Conservation (phyloP, 2,888 invertebrate species). For the Schizaphis graminum region DNA sequence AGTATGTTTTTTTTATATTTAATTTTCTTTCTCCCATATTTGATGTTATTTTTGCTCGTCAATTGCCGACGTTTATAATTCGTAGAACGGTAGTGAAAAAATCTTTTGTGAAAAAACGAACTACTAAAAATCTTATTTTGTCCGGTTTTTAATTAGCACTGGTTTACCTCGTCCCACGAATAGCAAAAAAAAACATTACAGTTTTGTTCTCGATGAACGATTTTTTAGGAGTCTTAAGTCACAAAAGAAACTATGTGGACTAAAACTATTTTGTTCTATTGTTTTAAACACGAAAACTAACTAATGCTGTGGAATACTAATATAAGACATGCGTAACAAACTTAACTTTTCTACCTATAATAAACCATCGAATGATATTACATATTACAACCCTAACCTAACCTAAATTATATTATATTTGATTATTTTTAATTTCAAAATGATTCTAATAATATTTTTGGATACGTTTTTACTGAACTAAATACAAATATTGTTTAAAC, state of each 20-base stretch:
- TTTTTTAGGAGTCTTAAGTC: conserved; percentile 35
- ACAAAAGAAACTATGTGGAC: conserved; percentile 50
- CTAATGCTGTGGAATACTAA: conserved; percentile 25
- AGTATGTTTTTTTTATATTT: conserved; percentile 4
- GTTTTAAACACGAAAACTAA: conserved; percentile 40
- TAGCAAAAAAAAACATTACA: conserved; percentile 35
- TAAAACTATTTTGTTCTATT: conserved; percentile 60
- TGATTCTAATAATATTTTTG: neutral
- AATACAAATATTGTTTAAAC: neutral
- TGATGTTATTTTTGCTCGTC: conserved; percentile 31
- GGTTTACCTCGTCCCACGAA: conserved; percentile 59
- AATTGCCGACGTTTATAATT: conserved; percentile 55
- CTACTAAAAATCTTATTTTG: conserved; percentile 58
- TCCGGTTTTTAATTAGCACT: conserved; percentile 63
- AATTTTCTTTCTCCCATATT: conserved; percentile 51
- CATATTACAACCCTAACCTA: too few species aligned
- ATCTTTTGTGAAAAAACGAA: conserved; percentile 51
- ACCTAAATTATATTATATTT: neutral
- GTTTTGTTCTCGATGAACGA: conserved; percentile 47
- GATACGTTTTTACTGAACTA: neutral
- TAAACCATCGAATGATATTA: neutral
- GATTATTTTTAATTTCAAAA: neutral
- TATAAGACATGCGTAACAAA: neutral
- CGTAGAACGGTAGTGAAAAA: conserved; percentile 59
- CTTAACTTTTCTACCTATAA: neutral